Evolutionary conservation across 2,888 invertebrate species (phyloP).

Genomic region (Agrochola lota): DNA sequence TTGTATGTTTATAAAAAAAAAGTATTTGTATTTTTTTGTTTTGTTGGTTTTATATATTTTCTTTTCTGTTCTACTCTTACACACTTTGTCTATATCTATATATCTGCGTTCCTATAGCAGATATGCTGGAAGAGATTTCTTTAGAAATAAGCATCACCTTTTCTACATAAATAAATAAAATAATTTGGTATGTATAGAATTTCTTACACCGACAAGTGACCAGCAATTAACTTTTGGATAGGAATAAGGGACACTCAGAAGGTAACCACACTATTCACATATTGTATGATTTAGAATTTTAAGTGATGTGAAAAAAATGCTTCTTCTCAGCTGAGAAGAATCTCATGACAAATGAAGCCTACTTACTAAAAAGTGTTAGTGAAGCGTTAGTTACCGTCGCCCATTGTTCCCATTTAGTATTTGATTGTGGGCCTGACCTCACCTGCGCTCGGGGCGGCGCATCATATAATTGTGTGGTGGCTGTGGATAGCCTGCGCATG

Average conservation of each 20-base stretch:
- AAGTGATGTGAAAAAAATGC: background rate
- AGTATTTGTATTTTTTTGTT: too few relatives aligned
- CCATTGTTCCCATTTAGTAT: constrained; percentile 66
- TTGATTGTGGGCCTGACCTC: constrained; percentile 81
- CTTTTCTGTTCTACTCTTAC: too few relatives aligned
- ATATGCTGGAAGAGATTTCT: background rate
- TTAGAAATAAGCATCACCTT: background rate
- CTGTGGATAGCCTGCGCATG: constrained; percentile 83
- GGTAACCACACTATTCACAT: constrained; percentile 3
- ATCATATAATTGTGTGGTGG: constrained; percentile 84
- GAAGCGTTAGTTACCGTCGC: constrained; percentile 60
- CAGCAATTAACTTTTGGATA: background rate
- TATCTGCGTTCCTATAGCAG: background rate
- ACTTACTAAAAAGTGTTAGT: constrained; percentile 40
- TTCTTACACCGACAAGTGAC: too few relatives aligned
- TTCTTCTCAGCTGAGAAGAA: background rate
- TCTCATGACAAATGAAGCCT: constrained; percentile 2
- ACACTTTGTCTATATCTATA: background rate
- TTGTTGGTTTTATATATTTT: too few relatives aligned
- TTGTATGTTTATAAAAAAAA: too few relatives aligned
- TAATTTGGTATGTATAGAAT: background rate
- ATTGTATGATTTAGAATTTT: constrained; percentile 4
- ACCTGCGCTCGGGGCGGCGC: constrained; percentile 87
- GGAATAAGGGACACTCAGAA: background rate
- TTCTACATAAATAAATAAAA: background rate